Evolutionary conservation across 2,797 vertebrate genomes (phyloP), one percentile per base, ranked within the genome.

Genomic region (Iguana delicatissima): DNA sequence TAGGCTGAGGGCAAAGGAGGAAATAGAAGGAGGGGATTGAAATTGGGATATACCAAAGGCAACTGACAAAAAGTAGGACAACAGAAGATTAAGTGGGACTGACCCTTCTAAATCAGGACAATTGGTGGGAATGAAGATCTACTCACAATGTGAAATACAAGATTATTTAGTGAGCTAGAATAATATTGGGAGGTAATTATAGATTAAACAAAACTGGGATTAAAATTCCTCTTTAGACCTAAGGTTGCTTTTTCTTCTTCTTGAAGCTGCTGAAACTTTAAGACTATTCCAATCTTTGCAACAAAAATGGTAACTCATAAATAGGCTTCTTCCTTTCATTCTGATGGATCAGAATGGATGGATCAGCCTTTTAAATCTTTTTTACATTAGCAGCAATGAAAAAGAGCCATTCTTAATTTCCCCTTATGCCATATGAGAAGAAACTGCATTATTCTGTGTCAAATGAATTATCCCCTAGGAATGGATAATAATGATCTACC

Each of bases 391-490:
- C 10, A 76, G 26, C 5, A 14, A 42, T 46, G 72, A 67, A 55
- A 59, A 38, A 29, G 38, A 18, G 42, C 80, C 29, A 7, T 1
- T 0, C 16, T 93, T 64, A 1, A 0, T 35, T 76, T 87, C 18
- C 69, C 4, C 2, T 3, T 64, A 38, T 55, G 84, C 76, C 73
- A 35, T 57, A 69, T 0, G 0, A 1, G 32, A 79, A 73, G 90
- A 5, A 35, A 76, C 0, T 79, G 38, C 87, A 35, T 90, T 89
- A 72, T 35, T 73, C 20, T 16, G 0, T 7, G 32, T 35, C 87
- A 91, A 84, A 20, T 6, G 67, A 72, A 94, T 93, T 90, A 74
- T 69, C n/a, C 64, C 14, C 5, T 55, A 86, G 90, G 76, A 93
- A 38, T 77, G 64, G 55, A 20, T 85, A 38, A 89, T 84, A 52